phyloP scores from a whole-genome alignment of 2,113 vertebrate genomes.

The Xiphorhynchus elegans region DNA sequence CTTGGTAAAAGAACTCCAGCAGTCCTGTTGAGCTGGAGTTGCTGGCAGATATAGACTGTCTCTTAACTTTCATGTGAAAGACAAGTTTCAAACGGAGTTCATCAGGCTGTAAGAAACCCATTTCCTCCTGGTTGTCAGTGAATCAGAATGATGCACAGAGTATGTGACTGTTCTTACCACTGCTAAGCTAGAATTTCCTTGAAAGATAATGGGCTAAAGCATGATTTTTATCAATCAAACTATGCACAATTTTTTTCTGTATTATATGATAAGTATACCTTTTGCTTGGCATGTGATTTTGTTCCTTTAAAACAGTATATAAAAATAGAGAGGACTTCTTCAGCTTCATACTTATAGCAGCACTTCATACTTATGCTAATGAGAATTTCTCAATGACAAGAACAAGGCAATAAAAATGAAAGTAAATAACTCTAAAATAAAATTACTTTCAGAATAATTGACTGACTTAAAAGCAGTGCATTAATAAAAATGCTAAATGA shows the following conservation, averaged over 20 bases:
- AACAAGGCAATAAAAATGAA: constrained; percentile 2
- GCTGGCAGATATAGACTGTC: not conserved
- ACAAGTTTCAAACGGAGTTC: not conserved
- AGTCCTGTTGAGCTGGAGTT: not conserved
- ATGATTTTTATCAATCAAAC: not conserved
- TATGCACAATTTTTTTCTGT: not conserved
- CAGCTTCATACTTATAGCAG: not conserved
- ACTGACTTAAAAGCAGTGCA: not conserved
- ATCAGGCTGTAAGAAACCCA: not conserved
- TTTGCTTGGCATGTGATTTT: not conserved
- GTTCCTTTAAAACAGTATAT: not conserved
- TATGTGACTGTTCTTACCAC: not conserved
- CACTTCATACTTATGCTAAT: not conserved
- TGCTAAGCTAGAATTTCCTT: not conserved
- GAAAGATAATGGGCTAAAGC: not conserved
- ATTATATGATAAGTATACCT: not conserved
- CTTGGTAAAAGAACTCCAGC: not conserved
- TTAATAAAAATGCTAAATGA: not conserved
- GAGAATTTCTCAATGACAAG: not conserved
- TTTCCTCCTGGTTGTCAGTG: not conserved
- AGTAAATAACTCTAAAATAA: not conserved
- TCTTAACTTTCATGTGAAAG: not conserved
- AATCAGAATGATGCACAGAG: not conserved
- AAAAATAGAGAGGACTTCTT: not conserved
- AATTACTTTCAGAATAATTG: not conserved